phyloP scores from a whole-genome alignment of 2,113 vertebrate genomes.

The Pholis gunnellus region DNA sequence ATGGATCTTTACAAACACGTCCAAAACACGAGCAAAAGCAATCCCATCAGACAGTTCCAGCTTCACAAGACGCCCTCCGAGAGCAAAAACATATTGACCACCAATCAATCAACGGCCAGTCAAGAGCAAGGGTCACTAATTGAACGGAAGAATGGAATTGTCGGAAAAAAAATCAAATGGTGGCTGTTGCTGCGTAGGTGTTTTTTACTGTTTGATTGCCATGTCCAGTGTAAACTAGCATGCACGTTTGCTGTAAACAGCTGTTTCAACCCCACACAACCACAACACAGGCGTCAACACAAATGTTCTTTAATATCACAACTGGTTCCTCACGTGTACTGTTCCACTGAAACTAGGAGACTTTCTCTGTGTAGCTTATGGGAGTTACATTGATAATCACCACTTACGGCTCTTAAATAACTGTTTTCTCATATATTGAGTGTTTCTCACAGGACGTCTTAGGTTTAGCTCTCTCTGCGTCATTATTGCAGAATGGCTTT shows the following conservation, averaged over 20 bases:
- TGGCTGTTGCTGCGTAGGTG: constrained; percentile 31
- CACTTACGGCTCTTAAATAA: neutral
- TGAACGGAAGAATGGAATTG: constrained; percentile 64
- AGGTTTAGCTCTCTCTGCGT: neutral
- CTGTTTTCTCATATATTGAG: neutral
- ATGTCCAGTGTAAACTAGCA: constrained; percentile 32
- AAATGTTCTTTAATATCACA: neutral
- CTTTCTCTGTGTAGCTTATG: neutral
- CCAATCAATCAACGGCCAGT: constrained; percentile 61
- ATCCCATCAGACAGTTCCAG: constrained; percentile 32
- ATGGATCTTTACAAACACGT: neutral
- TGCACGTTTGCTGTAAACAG: constrained; percentile 15
- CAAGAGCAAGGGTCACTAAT: constrained; percentile 69
- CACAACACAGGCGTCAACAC: neutral
- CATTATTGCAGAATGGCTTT: neutral
- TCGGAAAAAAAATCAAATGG: constrained; percentile 19
- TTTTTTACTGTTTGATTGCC: constrained; percentile 47
- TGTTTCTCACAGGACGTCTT: neutral
- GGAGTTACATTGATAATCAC: neutral
- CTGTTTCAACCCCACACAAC: constrained; percentile 6
- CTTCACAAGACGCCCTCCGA: constrained; percentile 17
- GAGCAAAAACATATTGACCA: constrained; percentile 60
- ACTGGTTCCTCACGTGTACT: neutral
- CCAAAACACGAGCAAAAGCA: constrained; percentile 15
- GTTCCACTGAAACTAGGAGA: neutral